Evolutionary conservation across 64 coral and sea anemone genomes (phyloP).

Genomic region (Catalaphyllia jardinei): DNA sequence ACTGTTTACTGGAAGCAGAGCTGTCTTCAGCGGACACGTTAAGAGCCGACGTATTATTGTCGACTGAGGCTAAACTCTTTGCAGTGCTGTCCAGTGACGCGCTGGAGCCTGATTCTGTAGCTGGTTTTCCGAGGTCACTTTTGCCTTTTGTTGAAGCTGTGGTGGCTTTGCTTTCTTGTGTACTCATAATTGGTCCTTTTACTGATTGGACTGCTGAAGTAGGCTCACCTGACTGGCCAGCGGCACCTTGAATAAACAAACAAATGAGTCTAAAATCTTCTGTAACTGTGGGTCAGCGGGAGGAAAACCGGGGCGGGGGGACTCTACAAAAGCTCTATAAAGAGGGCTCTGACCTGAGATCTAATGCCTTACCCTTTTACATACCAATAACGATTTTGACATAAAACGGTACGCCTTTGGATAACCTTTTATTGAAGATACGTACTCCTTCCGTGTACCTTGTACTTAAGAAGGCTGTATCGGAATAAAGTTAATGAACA

Average conservation of each 20-base stretch:
- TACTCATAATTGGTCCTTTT: background rate
- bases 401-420: too few relatives aligned
- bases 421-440: too few relatives aligned
- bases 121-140: background rate
- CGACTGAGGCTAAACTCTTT: conserved; percentile 4
- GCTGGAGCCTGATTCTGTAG: background rate
- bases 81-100: background rate
- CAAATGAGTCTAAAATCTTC: background rate
- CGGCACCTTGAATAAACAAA: background rate
- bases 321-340: too few relatives aligned
- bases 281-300: background rate
- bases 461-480: too few relatives aligned
- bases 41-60: background rate
- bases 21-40: background rate
- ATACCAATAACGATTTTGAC: too few relatives aligned
- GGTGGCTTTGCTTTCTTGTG: background rate
- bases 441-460: too few relatives aligned
- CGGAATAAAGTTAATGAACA: too few relatives aligned
- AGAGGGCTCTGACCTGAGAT: too few relatives aligned
- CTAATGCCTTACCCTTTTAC: too few relatives aligned
- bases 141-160: background rate
- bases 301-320: too few relatives aligned
- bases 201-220: background rate
- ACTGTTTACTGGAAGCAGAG: background rate
- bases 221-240: background rate